Evolutionary conservation across 2,888 invertebrate species (phyloP).

Genomic region (Lysandra coridon): DNA sequence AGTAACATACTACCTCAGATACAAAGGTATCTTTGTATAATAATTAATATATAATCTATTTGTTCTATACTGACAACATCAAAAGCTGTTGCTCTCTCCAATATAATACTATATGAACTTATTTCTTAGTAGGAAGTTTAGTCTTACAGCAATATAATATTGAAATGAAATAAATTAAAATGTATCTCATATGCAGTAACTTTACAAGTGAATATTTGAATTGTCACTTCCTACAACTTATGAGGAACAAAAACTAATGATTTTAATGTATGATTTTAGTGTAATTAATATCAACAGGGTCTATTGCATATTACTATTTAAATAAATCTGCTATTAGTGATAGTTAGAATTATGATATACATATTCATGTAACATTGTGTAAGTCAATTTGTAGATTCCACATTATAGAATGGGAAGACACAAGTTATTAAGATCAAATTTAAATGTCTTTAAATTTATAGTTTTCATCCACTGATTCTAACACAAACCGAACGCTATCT

Average conservation of each 20-base stretch:
- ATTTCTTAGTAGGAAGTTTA: slow-evolving; percentile 12
- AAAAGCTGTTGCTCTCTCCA: slow-evolving; percentile 6
- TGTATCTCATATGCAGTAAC: background rate
- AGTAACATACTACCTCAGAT: background rate
- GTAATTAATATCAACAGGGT: background rate
- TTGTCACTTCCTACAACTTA: background rate
- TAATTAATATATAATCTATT: background rate
- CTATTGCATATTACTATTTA: background rate
- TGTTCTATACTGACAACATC: slow-evolving; percentile 28
- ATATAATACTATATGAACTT: slow-evolving; percentile 6
- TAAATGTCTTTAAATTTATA: slow-evolving; percentile 32
- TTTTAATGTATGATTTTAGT: background rate
- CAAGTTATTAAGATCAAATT: slow-evolving; percentile 33
- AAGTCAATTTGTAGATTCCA: background rate
- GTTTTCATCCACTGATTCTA: slow-evolving; percentile 37
- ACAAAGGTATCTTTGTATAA: background rate
- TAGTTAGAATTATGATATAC: background rate
- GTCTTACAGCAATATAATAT: background rate
- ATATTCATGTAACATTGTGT: slow-evolving; percentile 2
- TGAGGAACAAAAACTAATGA: background rate
- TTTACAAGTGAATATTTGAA: background rate
- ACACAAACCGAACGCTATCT: slow-evolving; percentile 54
- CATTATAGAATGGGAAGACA: slow-evolving; percentile 13
- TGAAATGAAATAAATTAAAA: background rate
- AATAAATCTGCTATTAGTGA: background rate